Evolutionary conservation across 2,113 vertebrate species (phyloP).

Genomic region (Bothrops jararaca): DNA sequence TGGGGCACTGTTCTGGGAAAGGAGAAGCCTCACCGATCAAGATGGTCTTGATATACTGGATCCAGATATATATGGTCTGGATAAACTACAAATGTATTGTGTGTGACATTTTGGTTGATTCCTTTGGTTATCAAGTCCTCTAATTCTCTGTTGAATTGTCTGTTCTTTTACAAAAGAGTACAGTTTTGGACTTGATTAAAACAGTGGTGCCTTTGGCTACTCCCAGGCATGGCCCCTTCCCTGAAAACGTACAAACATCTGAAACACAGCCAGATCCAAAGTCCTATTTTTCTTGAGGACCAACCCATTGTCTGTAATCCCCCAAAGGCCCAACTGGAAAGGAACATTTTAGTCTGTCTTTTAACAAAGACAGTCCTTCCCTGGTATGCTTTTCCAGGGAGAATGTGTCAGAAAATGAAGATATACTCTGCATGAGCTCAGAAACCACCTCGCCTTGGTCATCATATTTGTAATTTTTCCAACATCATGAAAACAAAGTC

Average conservation of each 20-base stretch:
- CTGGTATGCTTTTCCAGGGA: neutral
- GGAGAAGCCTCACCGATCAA: neutral
- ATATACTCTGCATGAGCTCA: neutral
- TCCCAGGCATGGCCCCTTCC: neutral
- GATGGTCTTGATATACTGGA: neutral
- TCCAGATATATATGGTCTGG: neutral
- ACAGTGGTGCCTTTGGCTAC: neutral
- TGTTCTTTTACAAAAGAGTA: neutral
- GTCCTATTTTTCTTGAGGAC: neutral
- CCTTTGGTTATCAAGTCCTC: neutral
- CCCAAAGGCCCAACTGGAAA: neutral
- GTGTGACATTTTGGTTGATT: neutral
- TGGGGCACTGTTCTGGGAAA: neutral
- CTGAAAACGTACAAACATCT: neutral
- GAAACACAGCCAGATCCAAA: neutral
- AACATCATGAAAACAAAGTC: neutral
- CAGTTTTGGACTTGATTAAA: neutral
- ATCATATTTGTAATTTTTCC: neutral
- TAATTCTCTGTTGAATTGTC: neutral
- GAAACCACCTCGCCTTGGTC: neutral
- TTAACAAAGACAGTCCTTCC: neutral
- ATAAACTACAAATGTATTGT: neutral
- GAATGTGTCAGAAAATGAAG: neutral
- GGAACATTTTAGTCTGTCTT: neutral
- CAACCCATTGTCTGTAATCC: neutral